A percentile compares a stretch with the other conserved stretches of the same genome.
These are phyloP conservation scores for Fragum fragum DNA, from an alignment of 2,888 invertebrate genomes.

Conservation along the genomic window DNA sequence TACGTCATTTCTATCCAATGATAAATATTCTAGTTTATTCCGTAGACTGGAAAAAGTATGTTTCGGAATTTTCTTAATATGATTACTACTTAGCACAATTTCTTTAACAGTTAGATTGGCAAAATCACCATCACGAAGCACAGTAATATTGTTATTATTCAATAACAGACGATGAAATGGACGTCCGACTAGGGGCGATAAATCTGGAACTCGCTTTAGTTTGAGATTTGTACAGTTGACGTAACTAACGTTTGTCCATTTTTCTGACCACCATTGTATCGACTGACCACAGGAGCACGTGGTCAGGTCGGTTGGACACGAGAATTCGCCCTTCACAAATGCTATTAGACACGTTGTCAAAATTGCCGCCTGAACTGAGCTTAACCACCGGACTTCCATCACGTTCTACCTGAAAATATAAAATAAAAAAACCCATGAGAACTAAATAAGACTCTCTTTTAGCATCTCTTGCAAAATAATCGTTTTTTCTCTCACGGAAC, in stretches of 20 bases:
- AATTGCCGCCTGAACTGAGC: neutral
- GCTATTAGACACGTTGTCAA: neutral
- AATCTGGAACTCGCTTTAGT: slow-evolving; percentile 58
- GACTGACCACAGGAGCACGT: slow-evolving; percentile 62
- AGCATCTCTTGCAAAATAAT: no score
- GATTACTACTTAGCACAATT: slow-evolving; percentile 69
- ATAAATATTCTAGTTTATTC: slow-evolving; percentile 47
- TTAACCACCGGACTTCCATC: neutral
- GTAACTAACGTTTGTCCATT: slow-evolving; percentile 55
- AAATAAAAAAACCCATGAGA: neutral
- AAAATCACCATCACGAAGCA: slow-evolving; percentile 53
- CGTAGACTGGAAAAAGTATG: slow-evolving; percentile 46
- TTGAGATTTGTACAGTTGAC: slow-evolving; percentile 64
- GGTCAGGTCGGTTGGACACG: slow-evolving; percentile 62
- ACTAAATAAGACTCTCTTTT: no score
- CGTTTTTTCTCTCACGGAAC: no score
- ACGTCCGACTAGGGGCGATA: slow-evolving; percentile 41
- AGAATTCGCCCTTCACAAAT: slow-evolving; percentile 59
- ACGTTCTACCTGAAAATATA: slow-evolving; percentile 7
- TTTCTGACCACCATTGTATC: slow-evolving; percentile 65
- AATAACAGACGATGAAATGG: slow-evolving; percentile 66
- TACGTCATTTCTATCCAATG: slow-evolving; percentile 54
- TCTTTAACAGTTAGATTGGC: slow-evolving; percentile 58
- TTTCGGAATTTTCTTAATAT: slow-evolving; percentile 50
- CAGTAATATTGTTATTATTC: slow-evolving; percentile 68